Conservation (phyloP, 1,140 invertebrate species). For the Platorchestia sp. region DNA sequence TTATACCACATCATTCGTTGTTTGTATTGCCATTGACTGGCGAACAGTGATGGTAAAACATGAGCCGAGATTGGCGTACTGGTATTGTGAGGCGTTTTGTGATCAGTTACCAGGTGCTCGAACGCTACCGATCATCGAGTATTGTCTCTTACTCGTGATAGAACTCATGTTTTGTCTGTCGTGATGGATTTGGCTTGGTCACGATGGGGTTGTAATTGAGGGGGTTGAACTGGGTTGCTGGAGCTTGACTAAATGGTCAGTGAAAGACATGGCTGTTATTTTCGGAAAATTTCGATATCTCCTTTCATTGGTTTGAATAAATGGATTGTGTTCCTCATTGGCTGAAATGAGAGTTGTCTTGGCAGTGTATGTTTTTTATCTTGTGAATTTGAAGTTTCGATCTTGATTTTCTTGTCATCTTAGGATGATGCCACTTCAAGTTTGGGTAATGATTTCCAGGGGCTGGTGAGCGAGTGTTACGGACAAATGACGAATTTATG, state of each 20-base stretch:
- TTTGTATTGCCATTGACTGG: neutral
- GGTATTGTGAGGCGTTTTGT: neutral
- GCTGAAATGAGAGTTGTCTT: neutral
- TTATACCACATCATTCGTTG: constrained; percentile 12
- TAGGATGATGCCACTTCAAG: neutral
- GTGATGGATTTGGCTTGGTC: neutral
- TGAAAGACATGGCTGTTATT: neutral
- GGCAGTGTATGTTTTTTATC: neutral
- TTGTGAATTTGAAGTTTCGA: neutral
- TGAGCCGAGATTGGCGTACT: neutral
- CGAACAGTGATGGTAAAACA: neutral
- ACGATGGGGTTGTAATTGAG: neutral
- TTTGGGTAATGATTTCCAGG: neutral
- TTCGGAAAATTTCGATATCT: neutral
- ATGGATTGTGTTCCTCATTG: neutral
- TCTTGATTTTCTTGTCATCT: neutral
- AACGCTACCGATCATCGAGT: neutral
- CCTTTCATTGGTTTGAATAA: neutral
- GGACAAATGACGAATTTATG: neutral
- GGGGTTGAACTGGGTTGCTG: neutral
- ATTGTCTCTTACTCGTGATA: constrained; percentile 1
- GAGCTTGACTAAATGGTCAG: neutral
- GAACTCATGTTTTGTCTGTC: neutral
- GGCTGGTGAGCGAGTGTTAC: neutral
- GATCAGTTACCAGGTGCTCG: neutral